Evolutionary conservation across 2,113 vertebrate genomes (phyloP).

Genomic region (Perccottus glenii): DNA sequence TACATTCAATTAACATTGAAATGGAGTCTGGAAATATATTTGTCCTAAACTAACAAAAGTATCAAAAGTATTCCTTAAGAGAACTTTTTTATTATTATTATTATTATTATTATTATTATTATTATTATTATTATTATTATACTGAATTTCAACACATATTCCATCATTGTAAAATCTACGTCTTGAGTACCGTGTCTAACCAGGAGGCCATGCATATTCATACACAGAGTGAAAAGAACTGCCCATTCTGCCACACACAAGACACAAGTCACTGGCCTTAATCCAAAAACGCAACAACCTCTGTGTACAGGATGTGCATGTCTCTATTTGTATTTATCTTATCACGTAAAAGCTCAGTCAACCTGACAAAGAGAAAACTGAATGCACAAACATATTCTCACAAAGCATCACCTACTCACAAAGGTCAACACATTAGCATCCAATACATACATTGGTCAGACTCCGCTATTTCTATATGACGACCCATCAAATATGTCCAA

Average conservation of each 20-base stretch:
- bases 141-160: too few species aligned
- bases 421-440: slow-evolving; percentile 66
- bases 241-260: slow-evolving; percentile 43
- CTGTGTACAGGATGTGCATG: slow-evolving; percentile 41
- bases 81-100: neutral
- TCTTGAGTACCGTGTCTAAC: slow-evolving; percentile 19
- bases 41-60: too few species aligned
- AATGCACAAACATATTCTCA: slow-evolving; percentile 46
- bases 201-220: slow-evolving; percentile 76
- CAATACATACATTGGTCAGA: slow-evolving; percentile 39
- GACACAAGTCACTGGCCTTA: slow-evolving; percentile 58
- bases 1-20: too few species aligned
- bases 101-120: neutral
- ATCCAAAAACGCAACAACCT: slow-evolving; percentile 55
- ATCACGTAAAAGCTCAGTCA: slow-evolving; percentile 40
- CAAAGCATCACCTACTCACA: slow-evolving; percentile 44
- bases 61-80: neutral
- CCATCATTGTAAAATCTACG: slow-evolving; percentile 10
- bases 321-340: slow-evolving; percentile 42
- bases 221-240: slow-evolving; percentile 52
- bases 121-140: neutral
- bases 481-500: slow-evolving; percentile 64
- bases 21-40: too few species aligned
- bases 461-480: slow-evolving; percentile 38
- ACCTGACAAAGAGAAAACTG: slow-evolving; percentile 34